Evolutionary conservation across 2,888 invertebrate species (phyloP).

Genomic region (Gordius sp.): DNA sequence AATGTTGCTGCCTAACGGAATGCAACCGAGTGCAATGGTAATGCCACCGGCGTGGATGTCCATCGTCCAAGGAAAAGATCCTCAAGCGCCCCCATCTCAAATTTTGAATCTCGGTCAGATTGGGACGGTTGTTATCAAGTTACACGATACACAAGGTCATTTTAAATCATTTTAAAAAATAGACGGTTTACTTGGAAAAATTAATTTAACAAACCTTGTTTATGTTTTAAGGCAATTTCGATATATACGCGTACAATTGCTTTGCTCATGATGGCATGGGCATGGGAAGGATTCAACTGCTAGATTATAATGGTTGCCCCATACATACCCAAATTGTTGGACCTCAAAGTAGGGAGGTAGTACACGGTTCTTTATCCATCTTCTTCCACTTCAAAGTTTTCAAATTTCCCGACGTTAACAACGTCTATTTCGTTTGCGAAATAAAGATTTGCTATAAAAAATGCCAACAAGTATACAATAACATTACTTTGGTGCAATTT

Average conservation of each 20-base stretch:
- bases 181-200: no score
- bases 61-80: conserved; percentile 10
- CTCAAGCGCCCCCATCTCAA: background rate
- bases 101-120: conserved; percentile 6
- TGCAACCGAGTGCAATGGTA: conserved; percentile 5
- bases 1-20: background rate
- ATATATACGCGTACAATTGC: conserved; percentile 14
- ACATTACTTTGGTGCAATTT: background rate
- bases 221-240: background rate
- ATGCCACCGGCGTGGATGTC: conserved; percentile 10
- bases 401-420: conserved; percentile 14
- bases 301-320: conserved; percentile 9
- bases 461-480: conserved; percentile 14
- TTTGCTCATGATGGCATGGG: conserved; percentile 16
- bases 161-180: background rate
- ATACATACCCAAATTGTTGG: conserved; percentile 14
- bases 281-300: conserved; percentile 4
- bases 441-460: conserved; percentile 17
- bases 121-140: conserved; percentile 5
- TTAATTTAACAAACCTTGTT: no score
- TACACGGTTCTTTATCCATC: background rate
- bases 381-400: conserved; percentile 16
- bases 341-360: conserved; percentile 6
- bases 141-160: conserved; percentile 12
- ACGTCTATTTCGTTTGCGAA: conserved; percentile 15